phyloP scores from a whole-genome alignment of 2,113 vertebrate species.

The Apus apus region DNA sequence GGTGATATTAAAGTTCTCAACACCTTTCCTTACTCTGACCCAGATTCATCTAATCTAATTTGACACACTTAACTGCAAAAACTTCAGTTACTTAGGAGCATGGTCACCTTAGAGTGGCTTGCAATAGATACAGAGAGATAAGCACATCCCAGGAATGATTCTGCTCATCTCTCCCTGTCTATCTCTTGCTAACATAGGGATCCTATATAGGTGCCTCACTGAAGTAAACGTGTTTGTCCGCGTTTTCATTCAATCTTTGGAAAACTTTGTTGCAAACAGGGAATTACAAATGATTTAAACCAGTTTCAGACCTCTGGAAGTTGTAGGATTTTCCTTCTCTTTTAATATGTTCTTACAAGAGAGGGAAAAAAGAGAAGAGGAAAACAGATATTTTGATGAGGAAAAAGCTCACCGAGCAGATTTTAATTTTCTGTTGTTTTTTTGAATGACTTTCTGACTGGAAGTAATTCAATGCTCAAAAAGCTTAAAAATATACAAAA shows the following conservation, averaged over 20 bases:
- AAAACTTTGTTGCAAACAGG: background rate
- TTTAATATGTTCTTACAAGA: background rate
- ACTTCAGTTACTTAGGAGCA: background rate
- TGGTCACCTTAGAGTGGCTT: background rate
- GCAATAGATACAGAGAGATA: background rate
- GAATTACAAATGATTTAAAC: background rate
- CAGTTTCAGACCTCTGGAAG: background rate
- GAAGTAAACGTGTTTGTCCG: accelerated
- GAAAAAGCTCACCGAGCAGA: accelerated
- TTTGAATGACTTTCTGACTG: background rate
- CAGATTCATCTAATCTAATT: background rate
- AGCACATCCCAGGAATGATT: background rate
- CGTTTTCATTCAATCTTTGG: background rate
- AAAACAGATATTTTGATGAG: background rate
- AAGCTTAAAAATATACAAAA: background rate
- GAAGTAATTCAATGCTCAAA: background rate
- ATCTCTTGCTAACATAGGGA: background rate
- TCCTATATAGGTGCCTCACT: background rate
- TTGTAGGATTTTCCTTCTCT: accelerated
- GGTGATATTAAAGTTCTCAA: background rate
- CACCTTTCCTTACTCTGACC: background rate
- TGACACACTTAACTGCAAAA: background rate
- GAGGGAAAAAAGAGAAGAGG: background rate
- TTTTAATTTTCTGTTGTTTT: background rate
- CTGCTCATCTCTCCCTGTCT: background rate